Evolutionary conservation across 92 coral and sea anemone species (phyloP), one percentile per base, ranked within the genome.

Genomic region (Siderastrea siderea): DNA sequence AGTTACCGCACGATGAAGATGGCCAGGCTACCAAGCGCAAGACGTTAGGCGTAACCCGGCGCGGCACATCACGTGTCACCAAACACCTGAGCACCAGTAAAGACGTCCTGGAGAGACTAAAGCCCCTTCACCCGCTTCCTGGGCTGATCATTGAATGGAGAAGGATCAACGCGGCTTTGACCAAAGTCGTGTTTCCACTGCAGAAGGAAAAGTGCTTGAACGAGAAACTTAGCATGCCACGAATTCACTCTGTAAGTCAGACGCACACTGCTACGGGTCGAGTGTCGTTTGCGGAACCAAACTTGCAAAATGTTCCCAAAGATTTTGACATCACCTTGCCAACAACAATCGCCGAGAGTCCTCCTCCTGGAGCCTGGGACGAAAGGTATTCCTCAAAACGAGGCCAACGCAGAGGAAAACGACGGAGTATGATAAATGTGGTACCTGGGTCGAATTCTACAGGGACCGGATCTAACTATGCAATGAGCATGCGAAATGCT

Each of bases 401-500:
- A 71, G 96, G 90, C 38, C 75, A 86, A 43, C 85, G 86, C 47
- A 84, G 90, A 68, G 74, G 80, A 1, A 73, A 47, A 46, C 69
- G 68, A 57, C 85, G 70, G 75, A 79, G 62, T 55, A 76, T 68
- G 53, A 79, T 67, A 79, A 88, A 72, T 77, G 66, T 75, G 26
- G 71, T 73, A n/a, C 59, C 84, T 58, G 86, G 77, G 67, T 62
- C 89, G 59, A 45, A 57, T 55, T 83, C 66, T 19, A 44, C 84
- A 6, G 84, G 58, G 2, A 75, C 87, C 14, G 92, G 94, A 58
- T 94, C 92, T 17, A 84, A 81, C 67, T 95, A 80, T 77, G 83
- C 97, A 58, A 98, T 97, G 92, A 98, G 99, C 92, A 92, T 98
- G 99, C 98, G 99, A 47, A 98, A 88, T 85, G 97, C 99, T 6